Evolutionary conservation across 2,797 vertebrate genomes (phyloP).

Genomic region (Sebastes itinus): DNA sequence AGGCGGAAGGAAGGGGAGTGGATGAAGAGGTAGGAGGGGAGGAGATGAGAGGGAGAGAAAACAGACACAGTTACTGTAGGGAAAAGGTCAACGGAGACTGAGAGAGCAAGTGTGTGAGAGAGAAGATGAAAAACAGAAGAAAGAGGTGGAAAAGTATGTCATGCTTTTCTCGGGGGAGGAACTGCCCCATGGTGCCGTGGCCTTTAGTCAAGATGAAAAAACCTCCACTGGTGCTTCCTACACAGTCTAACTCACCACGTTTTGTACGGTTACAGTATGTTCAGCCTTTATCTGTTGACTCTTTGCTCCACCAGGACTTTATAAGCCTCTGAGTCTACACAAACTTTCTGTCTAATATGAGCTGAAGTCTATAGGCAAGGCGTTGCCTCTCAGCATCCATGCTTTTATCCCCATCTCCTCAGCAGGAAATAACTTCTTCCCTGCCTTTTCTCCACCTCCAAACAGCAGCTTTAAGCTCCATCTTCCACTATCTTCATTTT

Average conservation of each 20-base stretch:
- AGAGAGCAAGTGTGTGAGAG: conserved; percentile 48
- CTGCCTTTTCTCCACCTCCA: conserved; percentile 35
- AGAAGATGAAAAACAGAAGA: conserved; percentile 56
- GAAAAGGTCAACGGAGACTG: conserved; percentile 69
- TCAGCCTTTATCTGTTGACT: conserved; percentile 19
- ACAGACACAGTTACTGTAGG: conserved; percentile 55
- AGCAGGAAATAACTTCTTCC: conserved; percentile 32
- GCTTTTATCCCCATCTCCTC: conserved; percentile 35
- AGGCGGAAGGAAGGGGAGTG: conserved; percentile 16
- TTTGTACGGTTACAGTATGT: conserved; percentile 11
- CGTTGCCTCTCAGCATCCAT: conserved; percentile 8
- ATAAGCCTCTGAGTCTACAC: conserved; percentile 14
- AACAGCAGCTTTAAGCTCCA: conserved; percentile 40
- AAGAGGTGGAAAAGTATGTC: conserved; percentile 60
- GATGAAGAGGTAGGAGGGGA: conserved; percentile 20
- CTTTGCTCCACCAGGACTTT: conserved; percentile 3
- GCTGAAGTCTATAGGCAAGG: not conserved
- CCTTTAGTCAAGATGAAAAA: conserved; percentile 46
- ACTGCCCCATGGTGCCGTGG: conserved; percentile 15
- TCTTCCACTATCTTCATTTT: conserved; percentile 28
- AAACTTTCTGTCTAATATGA: conserved; percentile 11
- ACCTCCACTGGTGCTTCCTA: conserved; percentile 2
- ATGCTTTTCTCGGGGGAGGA: conserved; percentile 43
- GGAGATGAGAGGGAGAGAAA: conserved; percentile 20
- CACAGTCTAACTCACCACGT: conserved; percentile 2